A percentile compares a stretch with the other conserved stretches of the same genome.
Conservation (phyloP, 2,888 invertebrate genomes). For the Leucophenga montana region DNA sequence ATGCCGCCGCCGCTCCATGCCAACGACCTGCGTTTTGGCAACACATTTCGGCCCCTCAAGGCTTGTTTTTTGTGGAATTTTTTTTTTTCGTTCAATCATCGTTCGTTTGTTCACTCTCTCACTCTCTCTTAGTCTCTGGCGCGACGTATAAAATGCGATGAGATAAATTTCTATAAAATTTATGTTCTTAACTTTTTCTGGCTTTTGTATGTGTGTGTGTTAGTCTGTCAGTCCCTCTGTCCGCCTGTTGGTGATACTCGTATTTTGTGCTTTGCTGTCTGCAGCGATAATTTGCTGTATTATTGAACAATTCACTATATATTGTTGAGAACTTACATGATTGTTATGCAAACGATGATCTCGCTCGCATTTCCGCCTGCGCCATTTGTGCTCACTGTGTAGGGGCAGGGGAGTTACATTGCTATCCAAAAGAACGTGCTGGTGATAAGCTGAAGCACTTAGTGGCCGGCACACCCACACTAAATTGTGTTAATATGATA, state of each 20-base stretch:
- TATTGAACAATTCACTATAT: slow-evolving; percentile 26
- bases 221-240: not conserved
- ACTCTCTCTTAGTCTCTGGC: not conserved
- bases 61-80: slow-evolving; percentile 5
- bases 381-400: slow-evolving; percentile 9
- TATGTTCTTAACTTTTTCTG: slow-evolving; percentile 18
- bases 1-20: not conserved
- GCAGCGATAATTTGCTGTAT: slow-evolving; percentile 45
- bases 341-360: slow-evolving; percentile 28
- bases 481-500: not conserved
- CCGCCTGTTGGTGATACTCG: slow-evolving; percentile 33
- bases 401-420: too few relatives aligned
- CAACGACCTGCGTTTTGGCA: slow-evolving; percentile 18
- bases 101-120: not conserved
- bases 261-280: slow-evolving; percentile 15
- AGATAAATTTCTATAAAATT: slow-evolving; percentile 17
- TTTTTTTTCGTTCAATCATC: slow-evolving; percentile 11
- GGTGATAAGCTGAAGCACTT: too few relatives aligned
- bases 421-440: not conserved
- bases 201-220: slow-evolving; percentile 6
- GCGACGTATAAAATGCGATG: slow-evolving; percentile 9
- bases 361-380: slow-evolving; percentile 36
- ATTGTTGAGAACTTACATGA: slow-evolving; percentile 18
- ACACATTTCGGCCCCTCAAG: slow-evolving; percentile 14
- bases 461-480: slow-evolving; percentile 12